Base-by-base conservation (phyloP, 2,888 invertebrate genomes). In the Acrocyrtus sp. region DNA sequence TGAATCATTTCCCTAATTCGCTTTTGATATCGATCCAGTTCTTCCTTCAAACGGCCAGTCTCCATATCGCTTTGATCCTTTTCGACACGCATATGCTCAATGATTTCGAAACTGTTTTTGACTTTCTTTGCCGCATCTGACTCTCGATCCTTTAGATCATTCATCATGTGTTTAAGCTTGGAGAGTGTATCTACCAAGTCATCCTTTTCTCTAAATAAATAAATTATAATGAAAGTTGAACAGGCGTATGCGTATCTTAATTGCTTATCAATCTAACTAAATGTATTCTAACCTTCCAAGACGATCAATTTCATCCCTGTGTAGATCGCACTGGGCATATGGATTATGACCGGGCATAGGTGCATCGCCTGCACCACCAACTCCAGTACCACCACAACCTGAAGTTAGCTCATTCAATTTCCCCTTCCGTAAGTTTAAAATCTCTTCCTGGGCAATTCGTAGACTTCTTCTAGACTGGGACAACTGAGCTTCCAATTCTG, bases 401-500 rank as follows among this genome's bases (percentile, higher is more conserved):
- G 58, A 58, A 6, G 39, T 70, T 12, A 69, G 10, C 2, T 61
- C 69, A 24, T 50, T 45, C 78, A 81, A 29, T 83, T 79, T 77
- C 84, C 84, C 83, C 86, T 83, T 80, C 65, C 85, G 82, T n/a
- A 85, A 83, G 34, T 89, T 88, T 34, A 78, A 47, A 79, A 89
- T 89, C 74, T 90, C 90, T 63, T 88, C 91, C 81, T 90, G 89
- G 0, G 90, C 84, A 82, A 92, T 92, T 82, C 90, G 90, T 34
- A 93, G 84, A 81, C 92, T 93, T 63, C 94, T 91, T 82, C 88
- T 90, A 0, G 91, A 85, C 83, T 94, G 93, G 6, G 92, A 90
- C 50, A 94, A 84, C 81, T 94, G 93, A 0, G 94, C 94, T 82
- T 94, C 94, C 67, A 94, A 83, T 82, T 94, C 94, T 2, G 93